Conservation (phyloP, 2,113 vertebrate species). For the Dromaius novaehollandiae region DNA sequence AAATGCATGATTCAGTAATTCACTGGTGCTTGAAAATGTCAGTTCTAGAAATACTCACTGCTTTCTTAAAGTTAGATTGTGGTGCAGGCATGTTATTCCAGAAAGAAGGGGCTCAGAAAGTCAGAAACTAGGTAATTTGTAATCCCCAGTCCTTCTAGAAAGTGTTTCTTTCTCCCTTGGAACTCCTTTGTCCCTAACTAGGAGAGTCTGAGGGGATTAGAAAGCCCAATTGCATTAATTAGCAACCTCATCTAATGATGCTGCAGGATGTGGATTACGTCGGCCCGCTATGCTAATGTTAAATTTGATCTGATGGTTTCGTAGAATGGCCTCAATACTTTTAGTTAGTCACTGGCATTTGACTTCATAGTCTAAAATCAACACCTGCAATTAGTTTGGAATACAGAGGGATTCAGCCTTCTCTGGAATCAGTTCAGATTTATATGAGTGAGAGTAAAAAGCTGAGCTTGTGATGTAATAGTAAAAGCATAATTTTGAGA, state of each 20-base stretch:
- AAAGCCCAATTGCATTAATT: background rate
- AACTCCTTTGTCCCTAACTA: background rate
- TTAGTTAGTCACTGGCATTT: background rate
- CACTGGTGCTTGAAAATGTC: conserved; percentile 62
- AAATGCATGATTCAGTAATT: conserved; percentile 48
- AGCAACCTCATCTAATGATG: background rate
- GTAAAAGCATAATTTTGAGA: background rate
- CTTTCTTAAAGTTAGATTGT: conserved; percentile 7
- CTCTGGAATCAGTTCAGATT: background rate
- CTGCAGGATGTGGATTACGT: background rate
- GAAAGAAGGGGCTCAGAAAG: background rate
- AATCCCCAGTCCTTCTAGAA: background rate
- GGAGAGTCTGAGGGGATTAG: background rate
- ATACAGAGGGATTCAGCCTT: background rate
- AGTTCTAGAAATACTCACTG: conserved; percentile 42
- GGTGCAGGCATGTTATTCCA: background rate
- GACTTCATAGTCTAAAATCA: background rate
- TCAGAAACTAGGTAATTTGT: background rate
- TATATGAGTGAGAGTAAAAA: background rate
- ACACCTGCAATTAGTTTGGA: background rate
- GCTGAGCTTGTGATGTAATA: background rate
- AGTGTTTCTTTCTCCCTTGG: background rate
- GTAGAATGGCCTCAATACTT: background rate
- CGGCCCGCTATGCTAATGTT: background rate
- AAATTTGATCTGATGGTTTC: background rate